A percentile compares a stretch with the other conserved stretches of the same genome.
phyloP scores from a whole-genome alignment of 1,140 invertebrate species.

The Brachionus calyciflorus region DNA sequence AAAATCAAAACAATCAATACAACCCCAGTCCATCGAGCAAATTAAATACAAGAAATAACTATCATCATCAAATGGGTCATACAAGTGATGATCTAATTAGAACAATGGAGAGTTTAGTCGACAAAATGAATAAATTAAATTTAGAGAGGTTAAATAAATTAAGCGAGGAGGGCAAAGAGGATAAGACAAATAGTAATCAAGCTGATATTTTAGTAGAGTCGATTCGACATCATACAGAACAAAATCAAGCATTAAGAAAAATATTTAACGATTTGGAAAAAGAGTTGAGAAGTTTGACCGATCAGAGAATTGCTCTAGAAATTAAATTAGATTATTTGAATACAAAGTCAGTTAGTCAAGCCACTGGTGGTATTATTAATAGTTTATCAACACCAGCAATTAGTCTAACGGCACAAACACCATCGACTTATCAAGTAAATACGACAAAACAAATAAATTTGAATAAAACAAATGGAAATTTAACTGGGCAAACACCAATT shows the following conservation, averaged over 20 bases:
- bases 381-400: too few species aligned
- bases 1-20: neutral
- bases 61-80: neutral
- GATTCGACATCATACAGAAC: conserved; percentile 15
- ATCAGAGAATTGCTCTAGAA: conserved; percentile 20
- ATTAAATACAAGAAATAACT: too few species aligned
- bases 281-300: conserved; percentile 6
- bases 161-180: neutral
- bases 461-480: too few species aligned
- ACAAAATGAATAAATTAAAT: neutral
- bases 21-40: neutral
- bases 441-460: too few species aligned
- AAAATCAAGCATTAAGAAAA: conserved; percentile 29
- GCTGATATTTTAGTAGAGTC: neutral
- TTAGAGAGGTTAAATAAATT: neutral
- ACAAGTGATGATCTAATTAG: neutral
- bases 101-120: neutral
- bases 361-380: too few species aligned
- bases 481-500: too few species aligned
- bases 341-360: neutral
- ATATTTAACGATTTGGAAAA: conserved; percentile 33
- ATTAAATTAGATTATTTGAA: conserved; percentile 40
- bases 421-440: too few species aligned
- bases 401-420: too few species aligned
- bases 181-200: neutral